Base-by-base conservation (phyloP, 2,797 vertebrate species). In the Numenius phaeopus region DNA sequence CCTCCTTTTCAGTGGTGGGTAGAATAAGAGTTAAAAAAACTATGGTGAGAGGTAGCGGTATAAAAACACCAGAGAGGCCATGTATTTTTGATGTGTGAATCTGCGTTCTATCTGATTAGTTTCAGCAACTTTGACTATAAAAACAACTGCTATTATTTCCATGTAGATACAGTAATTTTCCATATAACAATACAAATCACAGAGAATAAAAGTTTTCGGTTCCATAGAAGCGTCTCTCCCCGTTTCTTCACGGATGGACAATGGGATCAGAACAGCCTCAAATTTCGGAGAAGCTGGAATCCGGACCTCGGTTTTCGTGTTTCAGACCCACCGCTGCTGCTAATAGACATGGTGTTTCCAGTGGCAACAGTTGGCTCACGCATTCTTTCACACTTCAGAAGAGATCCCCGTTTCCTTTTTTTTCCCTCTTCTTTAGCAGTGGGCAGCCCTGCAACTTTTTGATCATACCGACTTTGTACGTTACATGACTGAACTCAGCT, bases 371-470 rank as follows among this genome's bases (percentile, higher is more conserved):
- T 97, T 92, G 94, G 90, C 95, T 98, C 94, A 10, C 79, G 47
- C 95, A 83, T 96, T 97, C 96, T 94, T 97, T 98, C 91, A 96
- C 97, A 98, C 97, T 98, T 98, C 94, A 97, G 96, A 97, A 97
- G 96, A 98, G 92, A 94, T 97, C 85, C 78, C 66, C 5, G 10
- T 96, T 98, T 98, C 97, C 93, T 98, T 98, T 98, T 81, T 94
- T 65, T 17, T 1, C 44, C 93, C 94, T 97, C 96, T 95, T 97
- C 97, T 97, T 98, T 97, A 98, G 96, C 98, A 98, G 97, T 98
- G 98, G 98, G 98, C 97, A 97, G 97, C 93, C 87, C 96, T 96
- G 95, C 97, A 98, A 97, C 98, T 98, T 98, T 98, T 98, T 98
- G 98, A 98, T 98, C 98, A 98, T 97, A 81, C 96, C 57, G 91